phyloP scores from a whole-genome alignment of 2,888 invertebrate genomes.

The Brachypalpus laphriformis region DNA sequence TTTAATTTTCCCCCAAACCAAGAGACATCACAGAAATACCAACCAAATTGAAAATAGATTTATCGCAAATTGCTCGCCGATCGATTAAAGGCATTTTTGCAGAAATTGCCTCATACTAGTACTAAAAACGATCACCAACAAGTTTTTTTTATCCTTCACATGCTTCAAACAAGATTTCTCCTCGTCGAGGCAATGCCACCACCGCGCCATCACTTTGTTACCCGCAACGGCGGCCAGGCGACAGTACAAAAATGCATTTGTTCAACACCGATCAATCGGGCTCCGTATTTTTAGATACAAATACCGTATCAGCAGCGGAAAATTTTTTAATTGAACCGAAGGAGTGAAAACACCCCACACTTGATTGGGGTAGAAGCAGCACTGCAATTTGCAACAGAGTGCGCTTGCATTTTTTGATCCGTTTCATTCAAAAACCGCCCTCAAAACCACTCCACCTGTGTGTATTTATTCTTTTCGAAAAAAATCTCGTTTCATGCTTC shows the following conservation, averaged over 20 bases:
- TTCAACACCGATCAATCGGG: slow-evolving; percentile 68
- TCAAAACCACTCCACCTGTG: slow-evolving; percentile 61
- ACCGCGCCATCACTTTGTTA: slow-evolving; percentile 77
- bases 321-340: slow-evolving; percentile 66
- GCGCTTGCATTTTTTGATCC: slow-evolving; percentile 51
- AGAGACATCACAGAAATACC: slow-evolving; percentile 58
- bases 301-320: slow-evolving; percentile 63
- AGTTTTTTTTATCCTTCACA: slow-evolving; percentile 59
- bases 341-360: slow-evolving; percentile 15
- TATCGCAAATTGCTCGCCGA: slow-evolving; percentile 66
- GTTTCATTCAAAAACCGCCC: slow-evolving; percentile 49
- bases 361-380: slow-evolving; percentile 51
- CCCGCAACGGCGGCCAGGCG: slow-evolving; percentile 60
- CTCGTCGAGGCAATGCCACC: slow-evolving; percentile 72
- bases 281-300: slow-evolving; percentile 70
- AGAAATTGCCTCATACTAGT: slow-evolving; percentile 42
- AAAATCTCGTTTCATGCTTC: slow-evolving; percentile 65
- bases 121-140: slow-evolving; percentile 26
- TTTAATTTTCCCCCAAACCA: slow-evolving; percentile 1
- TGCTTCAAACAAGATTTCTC: slow-evolving; percentile 51
- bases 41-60: slow-evolving; percentile 72
- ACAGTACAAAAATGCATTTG: slow-evolving; percentile 61
- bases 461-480: slow-evolving; percentile 25
- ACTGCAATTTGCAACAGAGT: slow-evolving; percentile 58
- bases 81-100: slow-evolving; percentile 69